Conservation (phyloP, 2,797 vertebrate species). For the Morelia viridis region DNA sequence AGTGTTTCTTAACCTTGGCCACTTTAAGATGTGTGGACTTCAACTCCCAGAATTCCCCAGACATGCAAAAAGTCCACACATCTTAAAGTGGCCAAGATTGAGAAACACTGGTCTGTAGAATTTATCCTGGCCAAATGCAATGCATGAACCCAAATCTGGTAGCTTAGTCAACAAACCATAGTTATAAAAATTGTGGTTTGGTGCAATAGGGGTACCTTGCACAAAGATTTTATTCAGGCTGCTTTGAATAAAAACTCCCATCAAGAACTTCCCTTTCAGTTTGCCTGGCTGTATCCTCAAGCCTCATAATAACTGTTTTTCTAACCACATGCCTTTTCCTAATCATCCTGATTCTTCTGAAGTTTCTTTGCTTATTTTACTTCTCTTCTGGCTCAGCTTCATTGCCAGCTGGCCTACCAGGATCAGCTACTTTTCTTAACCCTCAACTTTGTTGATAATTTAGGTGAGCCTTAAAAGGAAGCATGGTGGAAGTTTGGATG, state of each 20-base stretch:
- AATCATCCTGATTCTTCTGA: background rate
- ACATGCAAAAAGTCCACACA: background rate
- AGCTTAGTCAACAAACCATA: background rate
- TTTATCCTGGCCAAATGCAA: background rate
- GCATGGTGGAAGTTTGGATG: background rate
- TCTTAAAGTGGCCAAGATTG: background rate
- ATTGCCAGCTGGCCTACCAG: background rate
- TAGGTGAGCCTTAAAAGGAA: background rate
- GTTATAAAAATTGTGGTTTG: background rate
- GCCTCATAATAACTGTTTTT: background rate
- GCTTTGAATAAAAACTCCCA: background rate
- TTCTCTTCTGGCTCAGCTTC: background rate
- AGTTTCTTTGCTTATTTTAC: background rate
- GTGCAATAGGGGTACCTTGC: background rate
- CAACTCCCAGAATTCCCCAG: background rate
- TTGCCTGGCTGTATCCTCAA: background rate
- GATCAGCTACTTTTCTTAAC: background rate
- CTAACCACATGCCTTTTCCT: background rate
- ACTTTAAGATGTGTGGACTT: background rate
- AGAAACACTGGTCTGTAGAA: background rate
- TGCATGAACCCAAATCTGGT: background rate
- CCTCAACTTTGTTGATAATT: background rate
- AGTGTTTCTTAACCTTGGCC: background rate
- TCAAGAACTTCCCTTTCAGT: background rate
- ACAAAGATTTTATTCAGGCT: background rate